Percentiles rank a stretch among this genome's conserved stretches.
phyloP scores from a whole-genome alignment of 2,797 vertebrate genomes.

The Pangasius krempfi region DNA sequence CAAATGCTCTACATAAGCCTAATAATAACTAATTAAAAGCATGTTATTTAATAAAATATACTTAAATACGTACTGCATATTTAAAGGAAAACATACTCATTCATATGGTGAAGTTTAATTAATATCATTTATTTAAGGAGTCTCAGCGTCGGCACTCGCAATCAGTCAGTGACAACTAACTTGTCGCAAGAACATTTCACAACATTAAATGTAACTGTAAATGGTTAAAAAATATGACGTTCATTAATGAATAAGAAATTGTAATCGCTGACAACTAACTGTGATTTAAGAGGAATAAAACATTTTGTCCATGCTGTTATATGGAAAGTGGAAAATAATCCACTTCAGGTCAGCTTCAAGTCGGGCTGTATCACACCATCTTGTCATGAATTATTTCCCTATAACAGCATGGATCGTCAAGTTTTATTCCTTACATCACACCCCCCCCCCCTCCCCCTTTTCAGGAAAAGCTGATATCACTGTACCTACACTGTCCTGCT shows the following conservation, averaged over 20 bases:
- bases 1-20: neutral
- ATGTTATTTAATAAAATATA: neutral
- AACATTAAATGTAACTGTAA: neutral
- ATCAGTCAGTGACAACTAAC: neutral
- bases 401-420: neutral
- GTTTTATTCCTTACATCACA: neutral
- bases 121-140: neutral
- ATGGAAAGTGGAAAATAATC: neutral
- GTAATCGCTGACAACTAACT: neutral
- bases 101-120: neutral
- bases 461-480: constrained; percentile 6
- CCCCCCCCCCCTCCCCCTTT: neutral
- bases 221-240: neutral
- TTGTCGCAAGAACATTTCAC: neutral
- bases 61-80: neutral
- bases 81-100: neutral
- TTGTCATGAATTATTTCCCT: neutral
- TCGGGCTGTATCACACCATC: neutral
- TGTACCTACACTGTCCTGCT: neutral
- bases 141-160: neutral
- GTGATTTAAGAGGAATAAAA: neutral
- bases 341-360: neutral
- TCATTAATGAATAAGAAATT: neutral
- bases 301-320: neutral
- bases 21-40: neutral